Conservation (phyloP, 2,888 invertebrate species). For the Piscicola geometra region DNA sequence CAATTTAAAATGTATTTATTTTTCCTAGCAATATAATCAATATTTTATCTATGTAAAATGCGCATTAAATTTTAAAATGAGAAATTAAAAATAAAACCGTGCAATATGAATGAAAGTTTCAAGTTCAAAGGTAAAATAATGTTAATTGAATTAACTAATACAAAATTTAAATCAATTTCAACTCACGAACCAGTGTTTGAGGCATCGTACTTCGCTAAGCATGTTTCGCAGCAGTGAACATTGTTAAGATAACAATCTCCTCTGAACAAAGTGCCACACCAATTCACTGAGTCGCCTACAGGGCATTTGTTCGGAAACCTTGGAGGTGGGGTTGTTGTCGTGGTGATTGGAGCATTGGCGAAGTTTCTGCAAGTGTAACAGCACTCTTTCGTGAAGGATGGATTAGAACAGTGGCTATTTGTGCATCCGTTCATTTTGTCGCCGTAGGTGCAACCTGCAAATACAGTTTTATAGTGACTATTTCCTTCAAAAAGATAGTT, state of each 20-base stretch:
- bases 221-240: neutral
- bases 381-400: conserved; percentile 20
- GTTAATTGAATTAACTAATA: no score
- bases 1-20: no score
- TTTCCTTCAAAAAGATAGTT: no score
- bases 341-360: neutral
- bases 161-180: no score
- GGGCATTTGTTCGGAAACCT: conserved; percentile 2
- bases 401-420: conserved; percentile 29
- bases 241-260: conserved; percentile 12
- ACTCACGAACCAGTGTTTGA: no score
- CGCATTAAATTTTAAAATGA: no score
- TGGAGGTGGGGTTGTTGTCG: conserved; percentile 5
- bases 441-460: conserved; percentile 18
- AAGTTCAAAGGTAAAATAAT: no score
- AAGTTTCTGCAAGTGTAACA: conserved; percentile 33
- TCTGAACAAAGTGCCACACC: conserved; percentile 14
- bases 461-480: no score
- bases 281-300: conserved; percentile 10
- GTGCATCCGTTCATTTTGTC: conserved; percentile 20
- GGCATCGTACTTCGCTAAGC: neutral
- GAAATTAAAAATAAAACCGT: no score
- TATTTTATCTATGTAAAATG: no score
- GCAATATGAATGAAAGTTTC: no score
- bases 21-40: no score